Percentiles rank a stretch among this genome's conserved stretches.
Conservation (phyloP, 2,113 vertebrate species). For the Apodemus speciosus region DNA sequence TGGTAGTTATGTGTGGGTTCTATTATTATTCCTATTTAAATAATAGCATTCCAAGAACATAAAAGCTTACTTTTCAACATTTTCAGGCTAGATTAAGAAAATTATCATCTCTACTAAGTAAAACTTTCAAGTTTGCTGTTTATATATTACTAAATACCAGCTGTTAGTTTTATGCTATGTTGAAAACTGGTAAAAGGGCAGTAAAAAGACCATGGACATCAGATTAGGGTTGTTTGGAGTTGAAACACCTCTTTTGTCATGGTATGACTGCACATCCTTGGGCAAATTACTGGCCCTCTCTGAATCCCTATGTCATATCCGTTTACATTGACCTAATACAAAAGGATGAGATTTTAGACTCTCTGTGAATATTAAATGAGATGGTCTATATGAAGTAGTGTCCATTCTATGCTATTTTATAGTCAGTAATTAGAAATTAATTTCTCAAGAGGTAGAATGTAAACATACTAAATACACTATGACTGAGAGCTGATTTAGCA, state of each 20-base stretch:
- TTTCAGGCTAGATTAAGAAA: neutral
- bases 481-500: neutral
- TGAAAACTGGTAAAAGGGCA: conserved; percentile 19
- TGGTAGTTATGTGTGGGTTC: neutral
- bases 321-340: neutral
- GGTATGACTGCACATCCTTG: neutral
- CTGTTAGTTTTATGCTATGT: neutral
- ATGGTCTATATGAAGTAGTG: neutral
- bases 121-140: conserved; percentile 3
- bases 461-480: neutral
- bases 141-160: neutral
- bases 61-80: neutral
- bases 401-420: neutral
- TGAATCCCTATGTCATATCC: neutral
- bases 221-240: neutral
- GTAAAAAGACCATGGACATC: neutral
- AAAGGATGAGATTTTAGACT: neutral
- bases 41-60: neutral
- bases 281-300: conserved; percentile 5
- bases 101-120: conserved; percentile 22
- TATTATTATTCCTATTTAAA: neutral
- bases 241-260: neutral
- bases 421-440: neutral
- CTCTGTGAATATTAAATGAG: conserved; percentile 3
- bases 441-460: neutral